Percentiles rank a stretch among this genome's conserved stretches.
phyloP scores from a whole-genome alignment of 2,797 vertebrate species.

The Peromyscus aztecus region DNA sequence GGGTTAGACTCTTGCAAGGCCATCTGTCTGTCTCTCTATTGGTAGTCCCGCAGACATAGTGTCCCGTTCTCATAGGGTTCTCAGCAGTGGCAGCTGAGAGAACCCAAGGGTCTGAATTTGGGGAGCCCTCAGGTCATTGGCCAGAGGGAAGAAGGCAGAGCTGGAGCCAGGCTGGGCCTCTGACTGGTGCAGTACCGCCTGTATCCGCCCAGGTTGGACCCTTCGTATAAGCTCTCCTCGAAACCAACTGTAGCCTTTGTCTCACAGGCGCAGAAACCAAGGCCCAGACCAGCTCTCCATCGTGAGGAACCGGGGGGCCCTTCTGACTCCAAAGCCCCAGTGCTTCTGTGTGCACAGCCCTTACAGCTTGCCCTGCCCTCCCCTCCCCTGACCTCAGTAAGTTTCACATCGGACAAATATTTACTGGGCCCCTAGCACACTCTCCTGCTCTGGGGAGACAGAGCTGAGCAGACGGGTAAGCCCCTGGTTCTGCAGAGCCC shows the following conservation, averaged over 20 bases:
- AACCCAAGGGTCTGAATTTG: background rate
- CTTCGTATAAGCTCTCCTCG: background rate
- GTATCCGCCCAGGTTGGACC: background rate
- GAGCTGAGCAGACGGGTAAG: background rate
- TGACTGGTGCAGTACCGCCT: fast-evolving
- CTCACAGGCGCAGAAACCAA: background rate
- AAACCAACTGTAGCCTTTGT: background rate
- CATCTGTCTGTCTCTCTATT: background rate
- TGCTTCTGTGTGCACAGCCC: background rate
- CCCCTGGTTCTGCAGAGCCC: background rate
- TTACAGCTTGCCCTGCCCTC: background rate
- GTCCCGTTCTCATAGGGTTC: background rate
- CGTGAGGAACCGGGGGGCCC: background rate
- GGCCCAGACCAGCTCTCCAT: background rate
- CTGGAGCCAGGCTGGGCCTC: background rate
- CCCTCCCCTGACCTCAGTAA: background rate
- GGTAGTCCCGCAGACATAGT: background rate
- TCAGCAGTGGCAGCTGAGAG: background rate
- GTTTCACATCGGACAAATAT: background rate
- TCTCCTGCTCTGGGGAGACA: background rate
- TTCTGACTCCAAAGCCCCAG: background rate
- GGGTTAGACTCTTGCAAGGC: background rate
- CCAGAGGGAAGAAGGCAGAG: background rate
- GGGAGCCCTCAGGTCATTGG: background rate
- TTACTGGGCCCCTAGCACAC: background rate